Evolutionary conservation across 2,888 invertebrate genomes (phyloP), one percentile per base, ranked within the genome.

Genomic region (Silvanus unidentatus): DNA sequence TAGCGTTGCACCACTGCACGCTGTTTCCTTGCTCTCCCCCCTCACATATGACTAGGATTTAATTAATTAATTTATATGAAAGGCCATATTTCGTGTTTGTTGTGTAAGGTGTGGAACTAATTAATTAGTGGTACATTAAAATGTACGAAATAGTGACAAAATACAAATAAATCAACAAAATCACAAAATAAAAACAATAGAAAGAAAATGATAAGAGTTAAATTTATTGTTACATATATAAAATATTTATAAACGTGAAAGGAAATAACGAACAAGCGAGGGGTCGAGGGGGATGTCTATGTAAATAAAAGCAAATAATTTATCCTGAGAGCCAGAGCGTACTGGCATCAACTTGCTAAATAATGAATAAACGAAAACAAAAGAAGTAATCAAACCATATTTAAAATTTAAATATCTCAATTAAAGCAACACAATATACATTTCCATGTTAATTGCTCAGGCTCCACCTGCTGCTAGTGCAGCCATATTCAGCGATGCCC

Each of bases 391-490:
- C 66, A 66, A 65, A 65, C 66, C 65, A 67, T 68, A 68, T 68
- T 68, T 68, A 67, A 68, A 68, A 62, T 68, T 68, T 67, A 67
- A 68, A 68, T 68, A 62, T 66, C 62, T 66, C 64, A 66, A 68
- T 68, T 68, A 68, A 66, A 63, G 65, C 65, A 62, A 65, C 66
- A 67, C 65, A 68, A 65, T 65, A 64, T 63, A 64, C 64, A 67
- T 67, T 68, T 68, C 65, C 64, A 66, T 67, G 66, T 66, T 68
- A 65, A 68, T 68, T 67, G 64, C 62, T 57, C 37, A 37, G 55
- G 52, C 58, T 60, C 63, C 65, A 65, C 65, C 65, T 65, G 65
- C 62, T 58, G 56, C 59, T 28, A n/a, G n/a, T n/a, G n/a, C 22
- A 22, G 22, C 22, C 22, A 22, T 22, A 5, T 8, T 22, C n/a